Evolutionary conservation across 2,888 invertebrate species (phyloP).

Genomic region (Cephus nigrinus): DNA sequence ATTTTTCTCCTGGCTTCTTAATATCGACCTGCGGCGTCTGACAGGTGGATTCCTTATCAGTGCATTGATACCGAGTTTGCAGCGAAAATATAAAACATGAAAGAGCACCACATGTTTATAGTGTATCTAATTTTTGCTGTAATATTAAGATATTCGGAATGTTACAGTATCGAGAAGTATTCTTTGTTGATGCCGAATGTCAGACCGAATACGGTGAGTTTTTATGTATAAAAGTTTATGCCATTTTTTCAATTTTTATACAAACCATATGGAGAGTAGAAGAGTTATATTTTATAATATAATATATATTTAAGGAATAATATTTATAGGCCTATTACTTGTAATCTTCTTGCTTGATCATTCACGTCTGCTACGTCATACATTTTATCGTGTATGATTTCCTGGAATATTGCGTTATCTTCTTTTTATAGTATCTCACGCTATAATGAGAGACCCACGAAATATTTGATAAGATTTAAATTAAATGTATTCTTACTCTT

Average conservation of each 20-base stretch:
- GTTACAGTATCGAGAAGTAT: conserved; percentile 69
- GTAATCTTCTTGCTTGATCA: background rate
- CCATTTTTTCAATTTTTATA: background rate
- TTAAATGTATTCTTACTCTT: background rate
- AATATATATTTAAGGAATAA: background rate
- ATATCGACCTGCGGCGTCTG: conserved; percentile 38
- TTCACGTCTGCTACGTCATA: background rate
- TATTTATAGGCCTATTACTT: background rate
- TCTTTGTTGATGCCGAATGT: conserved; percentile 87
- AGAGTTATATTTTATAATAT: background rate
- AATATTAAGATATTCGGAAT: conserved; percentile 26
- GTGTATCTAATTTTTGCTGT: conserved; percentile 20
- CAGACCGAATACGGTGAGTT: conserved; percentile 79
- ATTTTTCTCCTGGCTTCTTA: background rate
- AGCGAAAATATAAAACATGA: conserved; percentile 29
- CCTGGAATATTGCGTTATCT: background rate
- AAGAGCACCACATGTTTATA: conserved; percentile 12
- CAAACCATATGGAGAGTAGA: background rate
- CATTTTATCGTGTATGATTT: background rate
- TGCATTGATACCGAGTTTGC: background rate
- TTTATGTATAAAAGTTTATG: background rate
- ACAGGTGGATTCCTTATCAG: conserved; percentile 23
- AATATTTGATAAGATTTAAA: background rate
- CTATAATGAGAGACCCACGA: background rate
- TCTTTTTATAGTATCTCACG: background rate